phyloP scores from a whole-genome alignment of 2,113 vertebrate species.

The Sorex araneus region DNA sequence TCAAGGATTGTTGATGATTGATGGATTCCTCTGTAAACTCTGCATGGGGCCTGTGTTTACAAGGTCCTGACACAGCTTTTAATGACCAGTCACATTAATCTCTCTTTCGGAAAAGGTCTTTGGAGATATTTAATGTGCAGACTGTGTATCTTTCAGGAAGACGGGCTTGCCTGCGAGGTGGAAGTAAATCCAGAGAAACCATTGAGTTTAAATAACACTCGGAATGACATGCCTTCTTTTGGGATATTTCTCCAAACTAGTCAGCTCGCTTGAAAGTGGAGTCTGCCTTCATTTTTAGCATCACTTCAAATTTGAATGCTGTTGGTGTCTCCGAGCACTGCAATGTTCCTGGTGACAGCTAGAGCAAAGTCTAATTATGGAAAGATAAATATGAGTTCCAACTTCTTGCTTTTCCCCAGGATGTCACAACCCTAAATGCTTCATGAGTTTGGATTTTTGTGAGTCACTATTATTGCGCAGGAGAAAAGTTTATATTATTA shows the following conservation, averaged over 20 bases:
- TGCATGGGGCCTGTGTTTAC: constrained; percentile 69
- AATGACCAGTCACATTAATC: constrained; percentile 82
- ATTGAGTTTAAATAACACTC: constrained; percentile 65
- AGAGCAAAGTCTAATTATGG: constrained; percentile 80
- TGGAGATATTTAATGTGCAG: constrained; percentile 74
- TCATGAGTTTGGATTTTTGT: constrained; percentile 76
- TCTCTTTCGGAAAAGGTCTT: constrained; percentile 77
- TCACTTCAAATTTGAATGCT: constrained; percentile 70
- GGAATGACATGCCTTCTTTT: constrained; percentile 75
- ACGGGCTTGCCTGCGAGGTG: constrained; percentile 49
- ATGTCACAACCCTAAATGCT: constrained; percentile 78
- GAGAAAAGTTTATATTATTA: constrained; percentile 80
- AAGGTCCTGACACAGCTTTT: constrained; percentile 78
- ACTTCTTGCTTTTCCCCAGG: constrained; percentile 73
- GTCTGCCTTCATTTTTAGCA: constrained; percentile 71
- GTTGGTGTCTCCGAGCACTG: constrained; percentile 44
- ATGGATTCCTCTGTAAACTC: constrained; percentile 77
- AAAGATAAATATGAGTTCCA: constrained; percentile 78
- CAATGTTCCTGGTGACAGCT: constrained; percentile 70
- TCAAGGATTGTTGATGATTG: constrained; percentile 74
- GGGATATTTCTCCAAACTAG: constrained; percentile 72
- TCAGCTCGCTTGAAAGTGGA: constrained; percentile 65
- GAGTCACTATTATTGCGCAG: constrained; percentile 68
- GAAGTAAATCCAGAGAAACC: constrained; percentile 68
- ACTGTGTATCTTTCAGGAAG: constrained; percentile 63